A percentile compares a stretch with the other conserved stretches of the same genome.
phyloP scores from a whole-genome alignment of 1,140 invertebrate genomes.

The Drosophila mojavensis region DNA sequence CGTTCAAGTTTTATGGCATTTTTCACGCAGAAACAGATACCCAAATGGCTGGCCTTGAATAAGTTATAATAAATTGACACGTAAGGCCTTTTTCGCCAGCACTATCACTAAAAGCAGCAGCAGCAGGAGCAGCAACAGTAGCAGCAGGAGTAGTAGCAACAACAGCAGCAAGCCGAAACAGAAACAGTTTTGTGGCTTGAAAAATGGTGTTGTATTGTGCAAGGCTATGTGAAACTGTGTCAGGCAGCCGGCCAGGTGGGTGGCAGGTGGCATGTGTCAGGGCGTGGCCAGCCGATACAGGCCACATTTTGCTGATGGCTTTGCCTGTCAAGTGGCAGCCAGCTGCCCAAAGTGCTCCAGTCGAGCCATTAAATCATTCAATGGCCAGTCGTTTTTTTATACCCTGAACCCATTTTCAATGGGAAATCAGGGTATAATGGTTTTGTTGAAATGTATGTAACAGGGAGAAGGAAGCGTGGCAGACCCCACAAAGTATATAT shows the following conservation, averaged over 20 bases:
- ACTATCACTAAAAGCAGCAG: constrained; percentile 56
- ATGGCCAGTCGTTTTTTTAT: no score
- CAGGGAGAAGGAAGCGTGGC: no score
- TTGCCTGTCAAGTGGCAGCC: constrained; percentile 22
- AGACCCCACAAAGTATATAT: no score
- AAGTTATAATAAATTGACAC: constrained; percentile 82
- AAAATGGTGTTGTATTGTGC: constrained; percentile 50
- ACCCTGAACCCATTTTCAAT: no score
- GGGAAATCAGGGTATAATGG: no score
- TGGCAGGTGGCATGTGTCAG: constrained; percentile 1
- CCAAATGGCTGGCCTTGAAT: constrained; percentile 68
- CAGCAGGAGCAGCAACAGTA: background rate
- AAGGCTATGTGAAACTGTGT: constrained; percentile 48
- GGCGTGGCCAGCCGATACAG: constrained; percentile 6
- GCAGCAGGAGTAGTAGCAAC: no score
- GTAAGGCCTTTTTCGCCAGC: constrained; percentile 61
- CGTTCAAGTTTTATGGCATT: constrained; percentile 68
- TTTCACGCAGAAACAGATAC: constrained; percentile 76
- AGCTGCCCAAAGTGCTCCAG: constrained; percentile 6
- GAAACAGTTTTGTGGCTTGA: constrained; percentile 50
- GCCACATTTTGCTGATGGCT: constrained; percentile 37
- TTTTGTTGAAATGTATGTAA: no score
- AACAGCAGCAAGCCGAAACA: constrained; percentile 20
- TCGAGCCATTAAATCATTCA: constrained; percentile 37
- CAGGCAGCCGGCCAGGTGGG: constrained; percentile 12